Base-by-base conservation (phyloP, 2,888 invertebrate species). In the Terebella lapidaria region DNA sequence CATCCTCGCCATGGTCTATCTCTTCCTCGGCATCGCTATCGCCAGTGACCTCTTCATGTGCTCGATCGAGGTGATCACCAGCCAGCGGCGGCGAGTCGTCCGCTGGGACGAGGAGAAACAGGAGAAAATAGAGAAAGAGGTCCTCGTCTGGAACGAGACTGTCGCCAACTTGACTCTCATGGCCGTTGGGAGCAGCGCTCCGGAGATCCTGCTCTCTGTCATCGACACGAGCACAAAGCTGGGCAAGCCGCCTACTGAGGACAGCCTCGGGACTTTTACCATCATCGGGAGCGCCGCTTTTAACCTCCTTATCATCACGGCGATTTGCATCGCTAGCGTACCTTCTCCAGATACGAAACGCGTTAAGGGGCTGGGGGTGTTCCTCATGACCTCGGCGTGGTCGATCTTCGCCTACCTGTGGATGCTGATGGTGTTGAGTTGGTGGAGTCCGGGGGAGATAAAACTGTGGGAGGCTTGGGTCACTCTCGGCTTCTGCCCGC, bases 201-300 rank as follows among this genome's bases (percentile, higher is more conserved):
- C 78, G 2, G 78, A 78, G 67, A 78, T 78, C 51, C 64, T 78
- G 22, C 64, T 78, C 22, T 74, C 76, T 10, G 70, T 72, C 5
- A 67, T 73, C 20, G 76, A 76, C 59, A 69, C 72, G 3, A 29
- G 27, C 42, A 59, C 18, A 63, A 63, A 18, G 63, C 74, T 54
- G 67, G 70, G 15, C 22, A 20, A 15, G 57, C 60, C 20, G 57
- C 58, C 5, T 70, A 71, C n/a, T 3, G 53, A 60, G 1, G 63
- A 62, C 3, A 72, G 73, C 18, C 67, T 77, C 42, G 78, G 78
- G 18, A 73, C 74, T 2, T 78, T 76, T 61, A 78, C 78, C 28
- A 78, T 78, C 61, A 76, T 78, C 28, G 78, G 78, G 53, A 74
- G 74, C 61, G 78, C 78, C 35, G 75, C 77, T 26, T 78, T 77